Evolutionary conservation across 92 coral and sea anemone species (phyloP).

Genomic region (Zoanthus sansibaricus): DNA sequence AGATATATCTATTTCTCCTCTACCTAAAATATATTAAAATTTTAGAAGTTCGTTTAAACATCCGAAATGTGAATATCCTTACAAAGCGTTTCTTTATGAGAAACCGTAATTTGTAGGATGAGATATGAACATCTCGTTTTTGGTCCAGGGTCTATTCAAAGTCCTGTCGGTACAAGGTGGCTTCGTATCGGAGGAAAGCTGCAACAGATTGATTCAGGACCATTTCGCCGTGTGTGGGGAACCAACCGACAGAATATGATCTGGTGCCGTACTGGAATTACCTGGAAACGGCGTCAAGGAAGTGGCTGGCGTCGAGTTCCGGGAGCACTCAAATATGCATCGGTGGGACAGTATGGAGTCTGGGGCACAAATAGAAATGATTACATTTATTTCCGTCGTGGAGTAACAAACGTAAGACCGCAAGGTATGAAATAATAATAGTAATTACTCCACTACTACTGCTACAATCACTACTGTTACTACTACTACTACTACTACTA

Average conservation of each 20-base stretch:
- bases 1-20: too few species aligned
- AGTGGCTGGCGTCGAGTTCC: constrained; percentile 54
- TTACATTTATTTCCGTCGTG: constrained; percentile 32
- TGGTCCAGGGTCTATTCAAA: constrained; percentile 22
- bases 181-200: constrained; percentile 36
- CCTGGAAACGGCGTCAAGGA: constrained; percentile 31
- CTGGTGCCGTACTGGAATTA: constrained; percentile 52
- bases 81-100: too few species aligned
- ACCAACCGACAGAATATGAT: constrained; percentile 25
- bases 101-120: too few species aligned
- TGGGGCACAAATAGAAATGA: constrained; percentile 47
- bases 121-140: too few species aligned
- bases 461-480: not conserved
- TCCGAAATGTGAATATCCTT: too few species aligned
- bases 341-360: constrained; percentile 38
- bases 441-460: not conserved
- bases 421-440: constrained; percentile 15
- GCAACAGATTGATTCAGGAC: constrained; percentile 62
- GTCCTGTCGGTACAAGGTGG: constrained; percentile 28
- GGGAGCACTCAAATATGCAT: constrained; percentile 38
- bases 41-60: too few species aligned
- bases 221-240: constrained; percentile 60
- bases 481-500: not conserved
- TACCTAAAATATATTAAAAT: too few species aligned
- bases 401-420: constrained; percentile 9